Base-by-base conservation (phyloP, 2,888 invertebrate genomes). In the Drosophila antonietae region DNA sequence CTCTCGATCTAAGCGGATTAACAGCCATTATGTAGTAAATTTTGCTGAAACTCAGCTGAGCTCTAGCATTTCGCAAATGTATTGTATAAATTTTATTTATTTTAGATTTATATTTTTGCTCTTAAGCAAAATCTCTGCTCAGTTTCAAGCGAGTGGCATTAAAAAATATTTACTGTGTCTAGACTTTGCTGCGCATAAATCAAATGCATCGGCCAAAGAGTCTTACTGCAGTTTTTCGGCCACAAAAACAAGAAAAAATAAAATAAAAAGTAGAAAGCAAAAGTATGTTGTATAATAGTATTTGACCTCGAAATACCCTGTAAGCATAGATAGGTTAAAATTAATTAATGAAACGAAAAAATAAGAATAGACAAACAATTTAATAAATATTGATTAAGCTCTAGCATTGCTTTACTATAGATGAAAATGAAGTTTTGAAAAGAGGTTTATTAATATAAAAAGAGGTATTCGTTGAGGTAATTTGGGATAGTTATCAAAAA, bases 161-260 rank as follows among this genome's bases (percentile, higher is more conserved):
- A 86, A 86, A 88, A 86, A 89, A 89, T 89, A 88, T 88, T 88
- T 89, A 88, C 88, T 80, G 77, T 89, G 87, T 88, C 87, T 88
- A 88, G 87, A 88, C 87, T 83, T 73, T 68, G 43, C 73, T 39
- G 56, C 60, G 58, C 73, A 89, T 88, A 88, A 88, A 88, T 88
- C 87, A 88, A 89, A 89, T 80, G 75, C 88, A 80, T 77, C 65
- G 72, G 60, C 72, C 72, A 73, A 67, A 75, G 64, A 74, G 58
- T 78, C 78, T 61, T 62, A 51, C 74, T 81, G 68, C 81, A 81
- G 72, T 75, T 78, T 59, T 78, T 78, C 39, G 75, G 75, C 53
- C 53, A 63, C 63, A 75, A 46, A 70, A 73, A 44, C 31, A 51
- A 33, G 43, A 43, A 51, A 10, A 28, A 69, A 51, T 44, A 66